Base-by-base conservation (phyloP, 2,888 invertebrate species). In the Andricus curvator region DNA sequence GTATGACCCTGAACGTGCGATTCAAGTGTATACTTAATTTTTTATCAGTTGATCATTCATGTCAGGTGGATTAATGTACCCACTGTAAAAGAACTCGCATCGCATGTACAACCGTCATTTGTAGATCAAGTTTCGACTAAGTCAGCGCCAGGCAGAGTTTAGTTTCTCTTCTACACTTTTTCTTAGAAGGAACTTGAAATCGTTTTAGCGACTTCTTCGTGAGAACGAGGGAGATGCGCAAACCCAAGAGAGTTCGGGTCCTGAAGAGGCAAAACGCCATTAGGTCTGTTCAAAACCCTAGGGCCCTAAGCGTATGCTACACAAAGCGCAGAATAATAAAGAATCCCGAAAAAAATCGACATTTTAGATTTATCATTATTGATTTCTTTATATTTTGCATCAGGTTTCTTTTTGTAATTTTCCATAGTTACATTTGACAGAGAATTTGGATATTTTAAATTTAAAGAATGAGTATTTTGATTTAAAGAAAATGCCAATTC, bases 201-300 rank as follows among this genome's bases (percentile, higher is more conserved):
- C 86, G 82, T 90, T 89, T 84, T 89, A 90, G 90, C 86, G 87
- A 88, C 84, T 88, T 90, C 85, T 86, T 89, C 79, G 86, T 83
- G 81, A 84, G 87, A 83, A 83, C 88, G 80, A 80, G 86, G 85
- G 79, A 83, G 82, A 77, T 81, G 81, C 84, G 81, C 67, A 83
- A 80, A 44, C 84, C 88, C 81, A 84, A 86, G 84, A 90, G 88
- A 84, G 84, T 88, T 82, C 90, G 91, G 80, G 88, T 80, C 78
- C 88, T 91, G 82, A 89, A 88, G 88, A 90, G 91, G 82, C 89
- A 89, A 86, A 91, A 91, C 85, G 91, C 91, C 83, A 91, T 91
- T 90, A 91, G 91, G 91, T 91, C 88, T 89, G 91, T 91, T 83
- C 83, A 81, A 74, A 65, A 64, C 65, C 76, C 60, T 56, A 60